phyloP scores from a whole-genome alignment of 1,140 invertebrate genomes.

The Leptoteleia sp. region DNA sequence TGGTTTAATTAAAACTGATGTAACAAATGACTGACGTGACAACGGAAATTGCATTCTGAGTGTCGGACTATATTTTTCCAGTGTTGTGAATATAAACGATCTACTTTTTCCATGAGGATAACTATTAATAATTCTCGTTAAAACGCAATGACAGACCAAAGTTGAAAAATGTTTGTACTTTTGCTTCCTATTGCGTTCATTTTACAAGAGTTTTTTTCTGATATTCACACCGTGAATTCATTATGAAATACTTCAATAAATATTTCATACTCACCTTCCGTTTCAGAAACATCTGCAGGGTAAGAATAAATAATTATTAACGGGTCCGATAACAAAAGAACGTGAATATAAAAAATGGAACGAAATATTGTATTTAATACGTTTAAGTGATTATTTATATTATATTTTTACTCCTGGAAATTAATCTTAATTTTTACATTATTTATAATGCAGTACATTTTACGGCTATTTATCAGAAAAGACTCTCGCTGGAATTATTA shows the following conservation, averaged over 20 bases:
- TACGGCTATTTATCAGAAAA: too few species aligned
- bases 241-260: slow-evolving; percentile 23
- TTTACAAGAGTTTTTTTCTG: slow-evolving; percentile 9
- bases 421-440: too few species aligned
- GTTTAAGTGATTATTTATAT: too few species aligned
- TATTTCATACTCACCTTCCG: neutral
- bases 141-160: slow-evolving; percentile 28
- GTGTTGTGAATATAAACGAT: slow-evolving; percentile 15
- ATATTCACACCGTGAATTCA: slow-evolving; percentile 6
- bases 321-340: too few species aligned
- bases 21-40: slow-evolving; percentile 36
- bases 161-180: slow-evolving; percentile 22
- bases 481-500: too few species aligned
- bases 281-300: neutral
- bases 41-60: slow-evolving; percentile 41
- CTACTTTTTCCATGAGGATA: slow-evolving; percentile 24
- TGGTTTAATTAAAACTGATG: slow-evolving; percentile 34
- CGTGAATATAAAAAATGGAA: too few species aligned
- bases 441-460: too few species aligned
- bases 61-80: slow-evolving; percentile 37
- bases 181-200: slow-evolving; percentile 11
- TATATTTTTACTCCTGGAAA: too few species aligned
- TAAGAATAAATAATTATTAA: slow-evolving; percentile 4
- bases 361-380: too few species aligned
- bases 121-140: slow-evolving; percentile 37